Conservation (phyloP, 1,140 invertebrate genomes). For the Palaemon carinicauda region DNA sequence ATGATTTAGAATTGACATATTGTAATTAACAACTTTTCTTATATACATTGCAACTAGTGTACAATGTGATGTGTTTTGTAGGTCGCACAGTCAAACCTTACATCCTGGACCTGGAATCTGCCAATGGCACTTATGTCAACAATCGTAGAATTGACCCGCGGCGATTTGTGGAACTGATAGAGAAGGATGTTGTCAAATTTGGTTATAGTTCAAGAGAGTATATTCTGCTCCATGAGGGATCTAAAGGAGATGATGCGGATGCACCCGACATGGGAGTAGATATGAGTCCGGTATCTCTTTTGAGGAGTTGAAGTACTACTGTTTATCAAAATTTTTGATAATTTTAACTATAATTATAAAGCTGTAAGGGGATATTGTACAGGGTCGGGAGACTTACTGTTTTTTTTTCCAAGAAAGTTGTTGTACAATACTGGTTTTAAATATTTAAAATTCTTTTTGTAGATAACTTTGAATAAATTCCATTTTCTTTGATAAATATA, state of each 20-base stretch:
- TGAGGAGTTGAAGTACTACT: slow-evolving; percentile 30
- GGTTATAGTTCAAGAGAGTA: slow-evolving; percentile 96
- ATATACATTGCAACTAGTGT: no score
- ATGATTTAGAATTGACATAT: no score
- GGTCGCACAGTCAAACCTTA: slow-evolving; percentile 83
- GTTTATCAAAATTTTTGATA: no score
- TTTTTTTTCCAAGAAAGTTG: no score
- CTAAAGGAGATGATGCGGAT: slow-evolving; percentile 72
- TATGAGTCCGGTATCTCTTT: slow-evolving; percentile 47
- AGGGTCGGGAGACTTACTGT: no score
- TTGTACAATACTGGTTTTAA: no score
- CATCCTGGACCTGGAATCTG: slow-evolving; percentile 95
- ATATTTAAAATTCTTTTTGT: no score
- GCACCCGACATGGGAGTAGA: slow-evolving; percentile 59
- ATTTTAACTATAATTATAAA: no score
- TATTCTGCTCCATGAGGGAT: slow-evolving; percentile 93
- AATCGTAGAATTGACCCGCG: slow-evolving; percentile 89
- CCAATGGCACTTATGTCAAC: slow-evolving; percentile 98
- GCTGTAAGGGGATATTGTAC: no score
- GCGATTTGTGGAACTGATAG: slow-evolving; percentile 91
- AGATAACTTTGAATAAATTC: no score
- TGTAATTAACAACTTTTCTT: no score
- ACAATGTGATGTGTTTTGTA: neutral
- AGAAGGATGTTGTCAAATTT: slow-evolving; percentile 97
- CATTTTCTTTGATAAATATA: no score